Conservation (phyloP, 2,113 vertebrate species). For the Myxocyprinus asiaticus region DNA sequence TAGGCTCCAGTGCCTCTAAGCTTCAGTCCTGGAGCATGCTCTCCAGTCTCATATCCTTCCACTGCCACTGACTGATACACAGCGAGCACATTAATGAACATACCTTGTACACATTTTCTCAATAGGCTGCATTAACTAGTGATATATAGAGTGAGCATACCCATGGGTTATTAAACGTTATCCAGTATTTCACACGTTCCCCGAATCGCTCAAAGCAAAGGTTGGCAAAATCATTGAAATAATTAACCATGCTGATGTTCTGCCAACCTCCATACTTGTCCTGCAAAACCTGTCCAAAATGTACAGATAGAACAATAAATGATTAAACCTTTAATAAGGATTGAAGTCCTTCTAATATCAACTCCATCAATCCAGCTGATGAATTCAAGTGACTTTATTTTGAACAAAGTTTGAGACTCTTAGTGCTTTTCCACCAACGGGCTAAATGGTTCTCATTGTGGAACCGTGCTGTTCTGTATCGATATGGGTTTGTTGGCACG, state of each 20-base stretch:
- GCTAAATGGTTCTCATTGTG: no score
- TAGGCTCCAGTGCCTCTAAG: conserved; percentile 82
- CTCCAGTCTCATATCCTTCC: conserved; percentile 87
- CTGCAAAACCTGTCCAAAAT: conserved; percentile 79
- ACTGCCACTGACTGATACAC: conserved; percentile 83
- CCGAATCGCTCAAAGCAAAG: conserved; percentile 93
- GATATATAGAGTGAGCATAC: conserved; percentile 64
- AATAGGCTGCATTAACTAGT: background rate
- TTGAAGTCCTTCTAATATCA: background rate
- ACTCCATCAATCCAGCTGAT: background rate
- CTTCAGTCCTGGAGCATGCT: conserved; percentile 87
- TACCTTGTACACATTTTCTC: background rate
- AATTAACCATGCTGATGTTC: conserved; percentile 84
- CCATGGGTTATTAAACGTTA: conserved; percentile 92
- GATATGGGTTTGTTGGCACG: no score
- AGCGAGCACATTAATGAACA: background rate
- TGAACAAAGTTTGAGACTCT: no score
- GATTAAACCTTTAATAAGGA: background rate
- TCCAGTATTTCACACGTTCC: conserved; percentile 88
- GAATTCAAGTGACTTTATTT: background rate
- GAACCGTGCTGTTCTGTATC: no score
- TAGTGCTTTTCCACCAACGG: no score
- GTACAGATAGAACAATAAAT: background rate
- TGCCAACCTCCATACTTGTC: conserved; percentile 90
- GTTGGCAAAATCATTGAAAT: conserved; percentile 88